Conservation (phyloP, 2,113 vertebrate genomes). For the Trematocara macrostoma region DNA sequence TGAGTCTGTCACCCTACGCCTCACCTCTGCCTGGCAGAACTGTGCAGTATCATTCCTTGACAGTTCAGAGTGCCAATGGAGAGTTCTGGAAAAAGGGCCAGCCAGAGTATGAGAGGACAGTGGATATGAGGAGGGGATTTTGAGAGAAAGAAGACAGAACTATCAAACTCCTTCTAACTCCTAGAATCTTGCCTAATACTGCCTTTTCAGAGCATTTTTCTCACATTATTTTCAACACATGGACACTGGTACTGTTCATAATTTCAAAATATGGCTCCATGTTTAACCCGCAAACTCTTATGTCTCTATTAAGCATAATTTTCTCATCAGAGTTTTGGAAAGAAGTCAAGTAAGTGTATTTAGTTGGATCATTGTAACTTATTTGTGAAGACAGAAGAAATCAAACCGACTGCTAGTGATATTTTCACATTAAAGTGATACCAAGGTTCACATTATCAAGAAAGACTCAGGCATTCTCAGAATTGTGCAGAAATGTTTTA, state of each 20-base stretch:
- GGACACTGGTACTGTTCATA: not conserved
- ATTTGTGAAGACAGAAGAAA: not conserved
- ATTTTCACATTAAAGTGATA: not conserved
- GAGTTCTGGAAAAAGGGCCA: not conserved
- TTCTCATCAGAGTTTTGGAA: not conserved
- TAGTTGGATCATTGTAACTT: not conserved
- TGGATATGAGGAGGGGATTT: not conserved
- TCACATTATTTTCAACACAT: not conserved
- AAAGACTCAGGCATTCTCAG: not conserved
- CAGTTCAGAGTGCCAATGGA: not conserved
- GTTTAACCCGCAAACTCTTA: not conserved
- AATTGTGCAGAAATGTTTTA: not conserved
- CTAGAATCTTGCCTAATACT: not conserved
- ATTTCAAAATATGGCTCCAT: not conserved
- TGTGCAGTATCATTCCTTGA: not conserved
- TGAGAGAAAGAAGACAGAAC: not conserved
- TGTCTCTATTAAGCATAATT: not conserved
- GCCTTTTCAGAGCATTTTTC: not conserved
- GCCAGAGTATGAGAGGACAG: not conserved
- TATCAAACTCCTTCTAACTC: not conserved
- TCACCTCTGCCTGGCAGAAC: not conserved
- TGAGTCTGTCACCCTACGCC: not conserved
- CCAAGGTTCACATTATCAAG: not conserved
- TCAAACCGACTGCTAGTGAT: not conserved
- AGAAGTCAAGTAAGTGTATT: not conserved